These are phyloP conservation scores for Malurus splendens DNA, from an alignment of 2,797 vertebrate species.

Conservation along the genomic window DNA sequence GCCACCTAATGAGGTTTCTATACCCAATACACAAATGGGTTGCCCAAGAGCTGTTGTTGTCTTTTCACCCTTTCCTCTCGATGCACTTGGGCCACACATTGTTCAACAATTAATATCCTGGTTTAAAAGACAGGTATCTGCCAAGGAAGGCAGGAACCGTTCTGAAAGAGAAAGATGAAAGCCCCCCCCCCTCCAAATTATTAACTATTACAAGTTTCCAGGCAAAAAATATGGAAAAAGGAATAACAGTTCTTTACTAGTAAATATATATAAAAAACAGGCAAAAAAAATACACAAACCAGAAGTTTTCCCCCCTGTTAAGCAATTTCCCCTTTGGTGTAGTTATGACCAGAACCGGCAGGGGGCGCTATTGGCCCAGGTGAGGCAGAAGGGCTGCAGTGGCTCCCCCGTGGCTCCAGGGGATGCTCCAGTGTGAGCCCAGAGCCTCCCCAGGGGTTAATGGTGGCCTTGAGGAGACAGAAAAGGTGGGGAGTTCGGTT, in stretches of 20 bases:
- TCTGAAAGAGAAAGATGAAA: background rate
- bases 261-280: background rate
- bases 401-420: background rate
- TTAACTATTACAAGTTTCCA: background rate
- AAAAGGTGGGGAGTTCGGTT: too few relatives aligned
- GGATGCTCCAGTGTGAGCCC: rapidly evolving
- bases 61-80: background rate
- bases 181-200: background rate
- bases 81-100: background rate
- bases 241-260: background rate
- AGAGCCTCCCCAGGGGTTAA: background rate
- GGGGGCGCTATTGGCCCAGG: background rate
- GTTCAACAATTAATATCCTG: background rate
- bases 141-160: background rate
- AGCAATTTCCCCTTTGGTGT: background rate
- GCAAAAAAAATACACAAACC: background rate
- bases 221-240: background rate
- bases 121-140: background rate
- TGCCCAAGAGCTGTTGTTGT: background rate
- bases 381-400: too few relatives aligned
- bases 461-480: background rate
- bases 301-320: background rate
- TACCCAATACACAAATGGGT: background rate
- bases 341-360: background rate
- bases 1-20: background rate